phyloP scores from a whole-genome alignment of 2,113 vertebrate genomes.

The Balaenoptera acutorostrata region DNA sequence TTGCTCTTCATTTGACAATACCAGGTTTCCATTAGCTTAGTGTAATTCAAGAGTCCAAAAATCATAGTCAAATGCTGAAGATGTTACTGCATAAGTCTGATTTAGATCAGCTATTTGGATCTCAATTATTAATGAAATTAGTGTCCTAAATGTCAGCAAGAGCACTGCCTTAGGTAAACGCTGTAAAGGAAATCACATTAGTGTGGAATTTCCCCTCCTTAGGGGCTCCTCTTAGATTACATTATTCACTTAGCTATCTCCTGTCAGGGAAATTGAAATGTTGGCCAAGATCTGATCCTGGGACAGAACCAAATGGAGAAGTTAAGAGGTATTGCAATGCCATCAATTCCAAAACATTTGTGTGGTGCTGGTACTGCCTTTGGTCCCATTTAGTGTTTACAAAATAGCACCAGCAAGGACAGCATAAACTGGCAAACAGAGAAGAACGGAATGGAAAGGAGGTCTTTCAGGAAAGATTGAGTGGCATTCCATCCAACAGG shows the following conservation, averaged over 20 bases:
- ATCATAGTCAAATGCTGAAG: constrained; percentile 53
- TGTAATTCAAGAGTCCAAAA: constrained; percentile 55
- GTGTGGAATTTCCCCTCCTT: constrained; percentile 70
- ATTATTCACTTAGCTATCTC: constrained; percentile 82
- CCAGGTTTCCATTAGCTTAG: constrained; percentile 56
- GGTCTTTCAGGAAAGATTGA: not conserved
- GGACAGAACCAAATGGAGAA: constrained; percentile 43
- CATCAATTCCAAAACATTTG: not conserved
- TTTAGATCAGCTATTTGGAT: constrained; percentile 70
- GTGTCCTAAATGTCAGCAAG: constrained; percentile 57
- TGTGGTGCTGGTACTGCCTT: not conserved
- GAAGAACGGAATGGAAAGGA: not conserved
- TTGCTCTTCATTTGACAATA: constrained; percentile 54
- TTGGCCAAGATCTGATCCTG: constrained; percentile 27
- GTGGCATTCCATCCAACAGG: not conserved
- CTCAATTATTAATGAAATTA: constrained; percentile 77
- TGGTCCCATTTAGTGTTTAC: not conserved
- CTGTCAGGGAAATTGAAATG: constrained; percentile 76
- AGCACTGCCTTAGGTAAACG: constrained; percentile 70
- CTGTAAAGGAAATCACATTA: constrained; percentile 75
- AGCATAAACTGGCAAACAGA: not conserved
- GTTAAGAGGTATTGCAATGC: not conserved
- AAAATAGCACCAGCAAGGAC: not conserved
- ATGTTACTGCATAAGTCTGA: constrained; percentile 56
- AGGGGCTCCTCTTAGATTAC: constrained; percentile 71